These are phyloP conservation scores for Melanotaenia nigrans DNA, from an alignment of 2,797 vertebrate genomes.

Conservation along the genomic window DNA sequence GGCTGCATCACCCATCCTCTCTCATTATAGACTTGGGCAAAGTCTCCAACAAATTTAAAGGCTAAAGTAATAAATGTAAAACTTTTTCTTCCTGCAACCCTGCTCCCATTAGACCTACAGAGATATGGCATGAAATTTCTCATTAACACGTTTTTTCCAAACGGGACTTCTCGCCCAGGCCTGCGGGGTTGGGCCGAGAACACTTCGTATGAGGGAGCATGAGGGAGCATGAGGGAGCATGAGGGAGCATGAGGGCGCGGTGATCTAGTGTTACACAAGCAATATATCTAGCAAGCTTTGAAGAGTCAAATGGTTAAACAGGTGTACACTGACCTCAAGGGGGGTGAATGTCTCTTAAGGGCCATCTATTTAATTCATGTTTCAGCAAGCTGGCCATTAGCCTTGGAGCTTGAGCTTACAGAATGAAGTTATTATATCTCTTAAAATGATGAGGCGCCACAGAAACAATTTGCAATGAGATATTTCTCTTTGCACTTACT, in stretches of 20 bases:
- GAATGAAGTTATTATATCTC: constrained; percentile 22
- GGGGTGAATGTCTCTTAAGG: neutral
- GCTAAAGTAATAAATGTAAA: constrained; percentile 41
- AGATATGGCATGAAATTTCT: constrained; percentile 56
- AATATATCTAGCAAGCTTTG: constrained; percentile 41
- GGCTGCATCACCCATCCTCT: constrained; percentile 35
- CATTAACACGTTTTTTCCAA: constrained; percentile 52
- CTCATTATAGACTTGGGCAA: constrained; percentile 39
- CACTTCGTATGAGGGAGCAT: neutral
- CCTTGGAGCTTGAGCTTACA: constrained; percentile 1
- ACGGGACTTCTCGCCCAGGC: constrained; percentile 22
- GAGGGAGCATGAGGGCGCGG: neutral
- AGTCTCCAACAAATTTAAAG: constrained; percentile 56
- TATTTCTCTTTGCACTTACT: constrained; percentile 11
- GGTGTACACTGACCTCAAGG: constrained; percentile 8
- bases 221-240: constrained; percentile 1
- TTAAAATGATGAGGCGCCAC: constrained; percentile 18
- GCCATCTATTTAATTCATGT: constrained; percentile 23
- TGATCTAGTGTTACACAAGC: constrained; percentile 37
- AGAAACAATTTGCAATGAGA: constrained; percentile 12
- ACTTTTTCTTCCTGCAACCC: constrained; percentile 44
- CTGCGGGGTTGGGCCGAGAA: constrained; percentile 22
- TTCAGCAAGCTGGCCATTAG: constrained; percentile 36
- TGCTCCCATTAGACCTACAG: constrained; percentile 52
- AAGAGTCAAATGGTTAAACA: constrained; percentile 33